These are phyloP conservation scores for Aphis gossypii DNA, from an alignment of 1,140 invertebrate genomes.

Conservation along the genomic window DNA sequence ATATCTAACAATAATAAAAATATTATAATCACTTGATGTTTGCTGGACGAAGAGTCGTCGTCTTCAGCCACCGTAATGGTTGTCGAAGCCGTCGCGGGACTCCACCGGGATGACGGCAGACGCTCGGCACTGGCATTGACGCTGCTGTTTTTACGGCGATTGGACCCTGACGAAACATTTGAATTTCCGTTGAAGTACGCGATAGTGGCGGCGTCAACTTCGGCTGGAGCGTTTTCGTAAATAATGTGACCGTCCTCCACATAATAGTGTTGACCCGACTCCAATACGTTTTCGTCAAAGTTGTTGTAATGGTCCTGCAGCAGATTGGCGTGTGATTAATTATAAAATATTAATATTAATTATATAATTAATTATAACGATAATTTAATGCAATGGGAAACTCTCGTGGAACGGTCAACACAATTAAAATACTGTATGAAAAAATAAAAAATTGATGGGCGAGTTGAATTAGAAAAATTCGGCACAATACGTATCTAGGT, in stretches of 20 bases:
- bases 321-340: neutral
- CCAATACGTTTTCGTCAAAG: neutral
- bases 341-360: too few species aligned
- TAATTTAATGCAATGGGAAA: neutral
- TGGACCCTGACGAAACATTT: neutral
- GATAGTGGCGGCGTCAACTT: neutral
- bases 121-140: neutral
- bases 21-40: neutral
- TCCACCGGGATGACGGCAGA: conserved; percentile 21
- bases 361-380: neutral
- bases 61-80: neutral
- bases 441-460: too few species aligned
- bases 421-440: neutral
- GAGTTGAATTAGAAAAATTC: neutral
- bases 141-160: neutral
- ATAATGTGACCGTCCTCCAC: conserved; percentile 27
- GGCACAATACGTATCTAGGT: neutral
- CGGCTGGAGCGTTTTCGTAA: neutral
- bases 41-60: conserved; percentile 6
- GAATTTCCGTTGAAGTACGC: neutral
- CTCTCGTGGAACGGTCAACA: neutral
- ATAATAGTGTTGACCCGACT: neutral
- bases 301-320: conserved; percentile 27
- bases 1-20: neutral
- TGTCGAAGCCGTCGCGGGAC: conserved; percentile 43